phyloP scores from a whole-genome alignment of 2,797 vertebrate genomes.

The Epinephelus malabaricus region DNA sequence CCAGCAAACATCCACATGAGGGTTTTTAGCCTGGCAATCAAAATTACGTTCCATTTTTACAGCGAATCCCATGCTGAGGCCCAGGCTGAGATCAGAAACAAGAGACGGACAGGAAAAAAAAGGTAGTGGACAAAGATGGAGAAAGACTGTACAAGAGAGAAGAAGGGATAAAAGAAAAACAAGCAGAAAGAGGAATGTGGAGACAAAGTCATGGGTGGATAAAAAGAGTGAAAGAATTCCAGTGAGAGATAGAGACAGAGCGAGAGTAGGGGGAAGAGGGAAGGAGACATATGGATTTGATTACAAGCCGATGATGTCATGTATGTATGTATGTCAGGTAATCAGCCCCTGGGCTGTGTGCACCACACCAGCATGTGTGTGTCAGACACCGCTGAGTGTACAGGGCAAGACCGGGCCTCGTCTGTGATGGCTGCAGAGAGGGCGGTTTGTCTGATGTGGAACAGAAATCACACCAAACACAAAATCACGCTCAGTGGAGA shows the following conservation, averaged over 20 bases:
- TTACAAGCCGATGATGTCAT: conserved; percentile 78
- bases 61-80: conserved; percentile 39
- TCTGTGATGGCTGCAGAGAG: conserved; percentile 19
- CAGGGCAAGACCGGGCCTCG: conserved; percentile 56
- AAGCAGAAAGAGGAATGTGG: conserved; percentile 38
- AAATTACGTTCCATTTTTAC: conserved; percentile 57
- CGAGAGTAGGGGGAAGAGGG: conserved; percentile 11
- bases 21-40: conserved; percentile 50
- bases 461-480: conserved; percentile 23
- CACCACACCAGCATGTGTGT: conserved; percentile 53
- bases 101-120: conserved; percentile 11
- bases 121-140: neutral
- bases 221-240: conserved; percentile 39
- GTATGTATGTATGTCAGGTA: conserved; percentile 75
- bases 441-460: conserved; percentile 31
- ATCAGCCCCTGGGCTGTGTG: conserved; percentile 62
- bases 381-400: conserved; percentile 48
- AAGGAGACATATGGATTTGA: conserved; percentile 69
- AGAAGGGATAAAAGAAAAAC: conserved; percentile 21
- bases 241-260: conserved; percentile 28
- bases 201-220: conserved; percentile 37
- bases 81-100: conserved; percentile 46
- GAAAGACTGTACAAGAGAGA: neutral
- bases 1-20: conserved; percentile 37
- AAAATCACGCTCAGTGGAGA: conserved; percentile 11